phyloP scores from a whole-genome alignment of 2,888 invertebrate genomes.

The Drosophila rellima region DNA sequence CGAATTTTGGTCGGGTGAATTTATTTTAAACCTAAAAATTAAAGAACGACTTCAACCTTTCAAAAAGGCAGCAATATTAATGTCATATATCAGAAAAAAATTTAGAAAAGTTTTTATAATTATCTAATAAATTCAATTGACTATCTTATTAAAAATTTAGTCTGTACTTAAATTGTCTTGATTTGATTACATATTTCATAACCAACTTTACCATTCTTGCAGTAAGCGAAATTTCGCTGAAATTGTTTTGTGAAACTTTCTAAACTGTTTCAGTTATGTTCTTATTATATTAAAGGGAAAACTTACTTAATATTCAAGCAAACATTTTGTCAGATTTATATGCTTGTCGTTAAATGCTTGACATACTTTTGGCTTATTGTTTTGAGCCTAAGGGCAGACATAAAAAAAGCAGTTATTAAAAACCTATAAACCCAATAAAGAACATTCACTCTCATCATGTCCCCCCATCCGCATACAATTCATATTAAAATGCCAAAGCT shows the following conservation, averaged over 20 bases:
- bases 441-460: not conserved
- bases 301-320: conserved; percentile 51
- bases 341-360: conserved; percentile 62
- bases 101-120: not conserved
- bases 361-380: conserved; percentile 50
- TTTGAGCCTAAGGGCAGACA: conserved; percentile 23
- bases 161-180: not conserved
- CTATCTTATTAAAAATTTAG: not conserved
- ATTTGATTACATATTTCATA: not conserved
- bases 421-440: conserved; percentile 60
- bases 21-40: too few species aligned
- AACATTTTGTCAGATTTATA: conserved; percentile 42
- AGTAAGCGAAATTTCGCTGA: not conserved
- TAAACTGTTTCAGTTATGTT: conserved; percentile 1
- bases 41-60: too few species aligned
- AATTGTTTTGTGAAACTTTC: conserved; percentile 15
- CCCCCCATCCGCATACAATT: conserved; percentile 19
- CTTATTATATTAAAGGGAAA: conserved; percentile 25
- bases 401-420: conserved; percentile 73
- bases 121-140: not conserved
- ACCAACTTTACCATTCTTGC: not conserved
- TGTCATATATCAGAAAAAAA: not conserved
- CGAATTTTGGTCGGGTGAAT: too few species aligned
- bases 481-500: conserved; percentile 70
- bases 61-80: too few species aligned